Conservation (phyloP, 2,113 vertebrate species). For the Tenrec ecaudatus region DNA sequence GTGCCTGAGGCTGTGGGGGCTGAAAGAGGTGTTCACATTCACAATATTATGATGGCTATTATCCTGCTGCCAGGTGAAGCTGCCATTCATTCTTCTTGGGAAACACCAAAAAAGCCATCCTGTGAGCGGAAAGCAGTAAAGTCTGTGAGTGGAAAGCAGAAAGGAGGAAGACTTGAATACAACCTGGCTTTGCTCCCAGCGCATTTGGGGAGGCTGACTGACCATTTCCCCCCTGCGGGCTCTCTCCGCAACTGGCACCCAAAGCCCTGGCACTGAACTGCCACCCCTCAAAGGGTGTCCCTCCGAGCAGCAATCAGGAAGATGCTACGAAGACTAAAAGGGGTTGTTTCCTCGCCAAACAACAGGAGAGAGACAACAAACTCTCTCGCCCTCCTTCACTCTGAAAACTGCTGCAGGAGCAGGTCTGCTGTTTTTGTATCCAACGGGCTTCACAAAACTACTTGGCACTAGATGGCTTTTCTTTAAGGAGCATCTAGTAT, state of each 20-base stretch:
- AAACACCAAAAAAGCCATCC: not conserved
- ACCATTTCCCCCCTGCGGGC: not conserved
- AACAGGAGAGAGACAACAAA: not conserved
- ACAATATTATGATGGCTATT: no score
- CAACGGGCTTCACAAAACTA: not conserved
- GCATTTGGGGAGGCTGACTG: not conserved
- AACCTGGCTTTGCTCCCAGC: not conserved
- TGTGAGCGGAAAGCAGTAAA: no score
- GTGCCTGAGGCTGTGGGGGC: not conserved
- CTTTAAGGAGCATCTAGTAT: not conserved
- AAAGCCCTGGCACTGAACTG: not conserved
- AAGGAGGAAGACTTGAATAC: no score
- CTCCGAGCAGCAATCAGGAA: not conserved
- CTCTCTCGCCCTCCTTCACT: not conserved
- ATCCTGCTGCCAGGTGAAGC: not conserved
- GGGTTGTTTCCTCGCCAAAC: not conserved
- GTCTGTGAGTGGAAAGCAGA: no score
- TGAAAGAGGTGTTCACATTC: not conserved
- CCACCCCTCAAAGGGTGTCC: not conserved
- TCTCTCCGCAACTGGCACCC: not conserved
- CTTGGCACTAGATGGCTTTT: not conserved
- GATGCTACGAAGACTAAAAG: not conserved
- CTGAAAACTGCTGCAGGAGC: not conserved
- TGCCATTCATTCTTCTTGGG: not conserved
- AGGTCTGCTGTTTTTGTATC: not conserved